These are phyloP conservation scores for Eidolon helvum DNA, from an alignment of 2,113 vertebrate species.

Conservation along the genomic window DNA sequence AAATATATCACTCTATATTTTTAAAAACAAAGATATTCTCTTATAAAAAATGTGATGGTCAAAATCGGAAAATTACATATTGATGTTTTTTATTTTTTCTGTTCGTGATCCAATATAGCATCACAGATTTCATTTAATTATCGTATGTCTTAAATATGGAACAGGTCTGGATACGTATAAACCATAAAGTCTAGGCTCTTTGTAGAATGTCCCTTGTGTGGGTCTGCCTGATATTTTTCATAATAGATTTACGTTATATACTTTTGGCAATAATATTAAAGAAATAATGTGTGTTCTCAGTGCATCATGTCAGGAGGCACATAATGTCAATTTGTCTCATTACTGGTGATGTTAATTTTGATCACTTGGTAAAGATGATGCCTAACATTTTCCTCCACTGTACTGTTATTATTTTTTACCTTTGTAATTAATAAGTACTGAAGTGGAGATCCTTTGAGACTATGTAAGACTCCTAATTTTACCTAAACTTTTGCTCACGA, in stretches of 20 bases:
- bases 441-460: neutral
- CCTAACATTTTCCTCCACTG: neutral
- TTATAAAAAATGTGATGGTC: neutral
- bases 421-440: neutral
- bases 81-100: neutral
- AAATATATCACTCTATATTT: neutral
- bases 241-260: neutral
- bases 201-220: neutral
- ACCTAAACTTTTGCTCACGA: neutral
- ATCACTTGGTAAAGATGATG: neutral
- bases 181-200: neutral
- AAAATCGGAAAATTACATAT: neutral
- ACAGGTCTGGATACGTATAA: neutral
- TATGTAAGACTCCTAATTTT: neutral
- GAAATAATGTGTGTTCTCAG: neutral
- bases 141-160: neutral
- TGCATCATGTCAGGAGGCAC: neutral
- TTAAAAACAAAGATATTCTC: neutral
- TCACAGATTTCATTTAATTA: neutral
- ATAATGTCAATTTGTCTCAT: neutral
- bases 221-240: neutral
- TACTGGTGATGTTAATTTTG: neutral
- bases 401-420: neutral
- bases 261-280: neutral
- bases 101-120: neutral